Base-by-base conservation (phyloP, 2,113 vertebrate genomes). In the Protobothrops flavoviridis region DNA sequence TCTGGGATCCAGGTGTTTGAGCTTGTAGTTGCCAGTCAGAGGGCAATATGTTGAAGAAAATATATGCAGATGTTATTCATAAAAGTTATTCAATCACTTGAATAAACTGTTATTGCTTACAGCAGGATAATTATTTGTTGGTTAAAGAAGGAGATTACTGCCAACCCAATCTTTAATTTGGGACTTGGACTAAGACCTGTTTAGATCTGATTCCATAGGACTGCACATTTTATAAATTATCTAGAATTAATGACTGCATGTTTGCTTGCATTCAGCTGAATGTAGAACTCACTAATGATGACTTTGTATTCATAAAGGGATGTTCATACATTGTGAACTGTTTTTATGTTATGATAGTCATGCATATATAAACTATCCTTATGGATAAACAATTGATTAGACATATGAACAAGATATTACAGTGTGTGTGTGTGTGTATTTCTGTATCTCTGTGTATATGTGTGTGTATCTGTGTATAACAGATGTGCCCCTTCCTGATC, bases 21-120 rank as follows among this genome's bases (percentile, higher is more conserved):
- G n/a, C 23, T 88, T 94, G 26, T 93, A 86, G 92, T 92, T 86
- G 86, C 26, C 39, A 91, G 5, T 15, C 3, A 7, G 43, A 21
- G 53, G 48, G 12, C 21, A 89, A 64, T 57, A 48, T 12, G 2
- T 56, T 74, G 4, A 48, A 89, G 59, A 61, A 94, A 87, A 56
- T 13, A 88, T 86, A 88, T 85, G 20, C 45, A 92, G 33, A 59
- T 93, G 89, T 92, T 90, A 87, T 21, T 2, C 93, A 52, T 0
- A 94, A 93, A 53, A 50, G 50, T 91, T 9, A 15, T 69, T 91
- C 24, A 17, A 39, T 94, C 93, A 90, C 61, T 92, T 1, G 0
- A 43, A 56, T 94, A 93, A 88, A 95, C 23, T 64, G 0, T 24
- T 81, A 39, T 90, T 92, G 91, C 48, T 20, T 94, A 95, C 91